Evolutionary conservation across 2,113 vertebrate species (phyloP).

Genomic region (Gracilinanus agilis): DNA sequence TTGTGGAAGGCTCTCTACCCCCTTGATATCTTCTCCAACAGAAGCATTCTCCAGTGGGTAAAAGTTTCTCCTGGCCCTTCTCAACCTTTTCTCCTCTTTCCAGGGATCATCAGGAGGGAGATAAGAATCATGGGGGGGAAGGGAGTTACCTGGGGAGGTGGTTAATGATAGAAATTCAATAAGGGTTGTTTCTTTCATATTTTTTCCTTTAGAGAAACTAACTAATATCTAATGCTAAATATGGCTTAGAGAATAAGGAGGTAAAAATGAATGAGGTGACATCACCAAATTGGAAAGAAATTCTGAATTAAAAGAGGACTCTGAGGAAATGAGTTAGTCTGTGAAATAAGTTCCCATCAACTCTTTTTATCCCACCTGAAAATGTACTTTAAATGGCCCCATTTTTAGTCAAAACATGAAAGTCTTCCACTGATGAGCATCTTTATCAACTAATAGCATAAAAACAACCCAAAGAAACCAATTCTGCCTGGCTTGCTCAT

Average conservation of each 20-base stretch:
- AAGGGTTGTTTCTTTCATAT: constrained; percentile 22
- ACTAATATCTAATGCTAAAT: neutral
- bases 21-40: constrained; percentile 65
- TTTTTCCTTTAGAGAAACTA: constrained; percentile 37
- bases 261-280: constrained; percentile 5
- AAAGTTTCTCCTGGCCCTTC: constrained; percentile 65
- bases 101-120: constrained; percentile 66
- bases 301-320: neutral
- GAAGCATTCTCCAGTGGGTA: constrained; percentile 65
- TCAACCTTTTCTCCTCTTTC: constrained; percentile 69
- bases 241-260: neutral
- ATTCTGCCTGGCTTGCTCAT: neutral
- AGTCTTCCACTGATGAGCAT: neutral
- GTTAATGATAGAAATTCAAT: constrained; percentile 74
- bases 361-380: neutral
- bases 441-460: neutral
- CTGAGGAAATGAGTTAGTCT: neutral
- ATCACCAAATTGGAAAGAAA: neutral
- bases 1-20: constrained; percentile 69
- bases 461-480: neutral
- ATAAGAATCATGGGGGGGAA: constrained; percentile 63
- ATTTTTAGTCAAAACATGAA: neutral
- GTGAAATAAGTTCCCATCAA: neutral
- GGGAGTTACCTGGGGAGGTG: constrained; percentile 66
- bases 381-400: neutral